Evolutionary conservation across 1,140 invertebrate species (phyloP).

Genomic region (Cyphomyrmex costatus): DNA sequence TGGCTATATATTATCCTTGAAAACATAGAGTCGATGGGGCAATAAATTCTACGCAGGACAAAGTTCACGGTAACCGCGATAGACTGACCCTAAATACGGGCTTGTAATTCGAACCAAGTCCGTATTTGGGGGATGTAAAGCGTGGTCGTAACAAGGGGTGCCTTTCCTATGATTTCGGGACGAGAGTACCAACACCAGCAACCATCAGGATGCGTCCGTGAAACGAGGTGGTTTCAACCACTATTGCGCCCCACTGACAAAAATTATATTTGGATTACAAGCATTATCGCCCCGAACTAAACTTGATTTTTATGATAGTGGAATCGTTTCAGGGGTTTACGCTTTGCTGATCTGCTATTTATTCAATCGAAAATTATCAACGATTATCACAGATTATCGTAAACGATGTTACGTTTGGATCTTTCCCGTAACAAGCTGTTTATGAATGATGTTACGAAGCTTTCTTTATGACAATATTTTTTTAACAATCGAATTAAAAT

Average conservation of each 20-base stretch:
- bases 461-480: not conserved
- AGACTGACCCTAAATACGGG: constrained; percentile 59
- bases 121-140: constrained; percentile 68
- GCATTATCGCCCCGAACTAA: constrained; percentile 86
- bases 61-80: constrained; percentile 51
- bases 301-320: constrained; percentile 86
- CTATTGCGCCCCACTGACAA: constrained; percentile 76
- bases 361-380: constrained; percentile 71
- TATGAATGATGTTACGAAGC: not conserved
- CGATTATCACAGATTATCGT: constrained; percentile 23
- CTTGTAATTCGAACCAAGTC: constrained; percentile 34
- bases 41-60: constrained; percentile 51
- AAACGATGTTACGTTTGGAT: not conserved
- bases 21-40: constrained; percentile 62
- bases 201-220: constrained; percentile 53
- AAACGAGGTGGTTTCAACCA: constrained; percentile 72
- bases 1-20: constrained; percentile 66
- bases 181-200: constrained; percentile 68
- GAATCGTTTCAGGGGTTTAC: constrained; percentile 77
- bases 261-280: constrained; percentile 87
- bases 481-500: not conserved
- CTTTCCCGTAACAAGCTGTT: not conserved
- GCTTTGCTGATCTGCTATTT: constrained; percentile 18
- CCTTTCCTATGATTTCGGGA: constrained; percentile 77
- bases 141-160: constrained; percentile 72